Conservation (phyloP, 2,113 vertebrate genomes). For the Gymnarchus niloticus region DNA sequence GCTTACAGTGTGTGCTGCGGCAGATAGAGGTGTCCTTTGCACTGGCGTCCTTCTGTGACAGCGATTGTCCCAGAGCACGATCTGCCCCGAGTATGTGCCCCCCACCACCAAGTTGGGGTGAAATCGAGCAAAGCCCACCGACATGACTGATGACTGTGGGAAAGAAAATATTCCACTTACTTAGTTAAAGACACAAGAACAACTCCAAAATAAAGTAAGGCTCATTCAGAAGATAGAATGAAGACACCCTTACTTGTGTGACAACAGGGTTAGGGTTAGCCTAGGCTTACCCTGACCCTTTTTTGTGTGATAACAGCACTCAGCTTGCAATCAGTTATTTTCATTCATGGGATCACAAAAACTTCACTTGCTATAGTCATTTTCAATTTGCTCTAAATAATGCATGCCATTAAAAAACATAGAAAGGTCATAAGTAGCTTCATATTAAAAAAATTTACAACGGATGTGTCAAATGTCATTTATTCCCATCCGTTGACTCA, state of each 20-base stretch:
- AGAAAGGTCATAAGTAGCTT: no score
- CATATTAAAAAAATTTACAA: no score
- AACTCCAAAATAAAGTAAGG: background rate
- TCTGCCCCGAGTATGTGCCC: constrained; percentile 94
- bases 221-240: background rate
- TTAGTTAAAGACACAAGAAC: background rate
- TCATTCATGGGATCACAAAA: background rate
- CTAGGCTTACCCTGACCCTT: no score
- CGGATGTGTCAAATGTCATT: no score
- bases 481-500: no score
- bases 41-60: constrained; percentile 86
- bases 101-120: constrained; percentile 93
- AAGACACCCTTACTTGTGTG: background rate
- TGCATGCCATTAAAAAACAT: no score
- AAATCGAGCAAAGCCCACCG: constrained; percentile 92
- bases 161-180: background rate
- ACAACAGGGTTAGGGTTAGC: background rate
- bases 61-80: constrained; percentile 95
- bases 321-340: background rate
- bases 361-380: background rate
- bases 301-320: no score
- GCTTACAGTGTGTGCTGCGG: constrained; percentile 74
- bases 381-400: background rate
- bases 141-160: constrained; percentile 88
- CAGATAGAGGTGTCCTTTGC: constrained; percentile 73